Evolutionary conservation across 2,888 invertebrate genomes (phyloP), one percentile per base, ranked within the genome.

Genomic region (Octodonta nipae): DNA sequence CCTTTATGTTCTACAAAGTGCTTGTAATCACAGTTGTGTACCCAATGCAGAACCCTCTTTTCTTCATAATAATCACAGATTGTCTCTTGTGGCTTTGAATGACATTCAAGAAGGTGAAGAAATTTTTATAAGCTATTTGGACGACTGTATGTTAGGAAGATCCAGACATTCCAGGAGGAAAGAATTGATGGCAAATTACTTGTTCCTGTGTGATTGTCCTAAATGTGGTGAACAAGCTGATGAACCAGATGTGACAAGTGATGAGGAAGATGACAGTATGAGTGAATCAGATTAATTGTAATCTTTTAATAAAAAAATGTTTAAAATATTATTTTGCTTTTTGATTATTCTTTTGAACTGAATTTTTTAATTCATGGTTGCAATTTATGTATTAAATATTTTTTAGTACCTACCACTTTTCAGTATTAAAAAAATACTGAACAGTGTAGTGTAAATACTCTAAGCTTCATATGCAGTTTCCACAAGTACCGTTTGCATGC

Each of bases 1-100:
- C 0, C 64, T 95, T 1, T 95, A 81, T 58, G 60, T 68, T 13
- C 54, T 84, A n/a, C 92, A 93, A 56, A 89, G 91, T 54, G 71
- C 81, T 26, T 79, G 83, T 44, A 95, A 95, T 64, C 95, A 95
- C 61, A 91, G 86, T 49, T 95, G 95, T 54, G 58, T 67, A 1
- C 91, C 93, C 0, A 93, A 92, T 58, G 87, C 89, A 0, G 77
- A 82, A 54, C 76, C 83, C 0, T 73, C 78, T 13, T 95, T 91
- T 56, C 79, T 83, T 0, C 73, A 82, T 49, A 84, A 85, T 28
- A 84, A 87, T 58, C 81, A 78, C 41, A 34, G 32, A 33, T 61
- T 87, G 35, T 78, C 77, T 7, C 54, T 88, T 33, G 73, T 78
- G 42, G 86, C 91, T 0, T 52, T 73, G 5, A 66, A 67, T 33